phyloP scores from a whole-genome alignment of 2,113 vertebrate genomes.

The Capreolus pygargus region DNA sequence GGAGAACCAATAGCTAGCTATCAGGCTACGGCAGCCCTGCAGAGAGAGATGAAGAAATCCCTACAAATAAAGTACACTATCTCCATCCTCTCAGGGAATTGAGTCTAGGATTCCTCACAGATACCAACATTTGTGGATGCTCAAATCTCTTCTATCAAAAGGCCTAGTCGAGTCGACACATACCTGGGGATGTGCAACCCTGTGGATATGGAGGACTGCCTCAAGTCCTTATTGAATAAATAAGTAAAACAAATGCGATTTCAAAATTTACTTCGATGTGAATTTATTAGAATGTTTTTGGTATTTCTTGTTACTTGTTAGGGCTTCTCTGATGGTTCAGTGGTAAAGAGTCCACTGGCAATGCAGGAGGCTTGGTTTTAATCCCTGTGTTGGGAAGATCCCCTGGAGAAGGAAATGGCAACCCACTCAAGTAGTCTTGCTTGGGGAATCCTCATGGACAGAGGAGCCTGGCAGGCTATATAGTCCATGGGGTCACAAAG shows the following conservation, averaged over 20 bases:
- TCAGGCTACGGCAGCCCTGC: neutral
- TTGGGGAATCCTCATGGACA: neutral
- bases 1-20: neutral
- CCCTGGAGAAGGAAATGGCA: neutral
- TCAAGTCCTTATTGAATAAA: neutral
- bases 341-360: neutral
- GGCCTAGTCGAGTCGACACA: fast-evolving
- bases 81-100: neutral
- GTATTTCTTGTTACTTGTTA: neutral
- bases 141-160: neutral
- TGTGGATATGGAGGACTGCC: neutral
- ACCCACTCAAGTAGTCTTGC: neutral
- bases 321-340: neutral
- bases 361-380: neutral
- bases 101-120: neutral
- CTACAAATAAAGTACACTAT: neutral
- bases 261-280: neutral
- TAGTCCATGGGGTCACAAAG: neutral
- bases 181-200: too few species aligned
- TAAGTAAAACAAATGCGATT: neutral
- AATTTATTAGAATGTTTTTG: neutral
- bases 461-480: neutral
- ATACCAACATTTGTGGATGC: neutral
- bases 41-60: neutral
- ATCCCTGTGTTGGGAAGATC: neutral